These are phyloP conservation scores for Ectemnius lituratus DNA, from an alignment of 2,888 invertebrate genomes.

Conservation along the genomic window DNA sequence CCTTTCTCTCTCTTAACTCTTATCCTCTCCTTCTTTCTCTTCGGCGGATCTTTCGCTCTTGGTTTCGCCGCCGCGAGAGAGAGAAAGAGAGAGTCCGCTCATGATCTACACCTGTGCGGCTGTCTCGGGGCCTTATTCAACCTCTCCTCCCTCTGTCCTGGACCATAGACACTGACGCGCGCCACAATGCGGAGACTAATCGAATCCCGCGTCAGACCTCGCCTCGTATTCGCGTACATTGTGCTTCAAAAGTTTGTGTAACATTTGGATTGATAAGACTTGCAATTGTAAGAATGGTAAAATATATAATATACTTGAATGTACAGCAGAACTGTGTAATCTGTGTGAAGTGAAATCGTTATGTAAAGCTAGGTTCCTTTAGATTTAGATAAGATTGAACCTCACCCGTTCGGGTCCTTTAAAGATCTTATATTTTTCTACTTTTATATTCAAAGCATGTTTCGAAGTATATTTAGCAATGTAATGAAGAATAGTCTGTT, in stretches of 20 bases:
- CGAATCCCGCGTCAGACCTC: slow-evolving; percentile 57
- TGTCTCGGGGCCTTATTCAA: slow-evolving; percentile 39
- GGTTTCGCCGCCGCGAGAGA: neutral
- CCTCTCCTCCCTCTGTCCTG: slow-evolving; percentile 32
- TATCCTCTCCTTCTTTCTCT: slow-evolving; percentile 5
- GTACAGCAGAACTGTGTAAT: too few species aligned
- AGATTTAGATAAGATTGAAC: neutral
- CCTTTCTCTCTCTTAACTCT: slow-evolving; percentile 27
- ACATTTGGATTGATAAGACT: too few species aligned
- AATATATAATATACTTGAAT: too few species aligned
- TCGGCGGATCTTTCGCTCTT: neutral
- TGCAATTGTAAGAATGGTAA: too few species aligned
- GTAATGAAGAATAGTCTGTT: too few species aligned
- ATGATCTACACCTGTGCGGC: slow-evolving; percentile 20
- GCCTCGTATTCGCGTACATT: slow-evolving; percentile 37
- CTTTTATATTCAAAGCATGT: too few species aligned
- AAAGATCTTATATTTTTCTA: too few species aligned
- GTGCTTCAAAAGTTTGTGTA: slow-evolving; percentile 20
- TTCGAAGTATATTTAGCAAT: too few species aligned
- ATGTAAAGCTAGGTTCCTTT: too few species aligned
- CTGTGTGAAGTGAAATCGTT: too few species aligned
- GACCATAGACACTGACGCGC: slow-evolving; percentile 62
- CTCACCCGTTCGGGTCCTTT: too few species aligned
- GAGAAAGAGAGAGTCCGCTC: neutral
- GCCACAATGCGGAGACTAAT: slow-evolving; percentile 69